Conservation (phyloP, 2,888 invertebrate genomes). For the Rapana venosa region DNA sequence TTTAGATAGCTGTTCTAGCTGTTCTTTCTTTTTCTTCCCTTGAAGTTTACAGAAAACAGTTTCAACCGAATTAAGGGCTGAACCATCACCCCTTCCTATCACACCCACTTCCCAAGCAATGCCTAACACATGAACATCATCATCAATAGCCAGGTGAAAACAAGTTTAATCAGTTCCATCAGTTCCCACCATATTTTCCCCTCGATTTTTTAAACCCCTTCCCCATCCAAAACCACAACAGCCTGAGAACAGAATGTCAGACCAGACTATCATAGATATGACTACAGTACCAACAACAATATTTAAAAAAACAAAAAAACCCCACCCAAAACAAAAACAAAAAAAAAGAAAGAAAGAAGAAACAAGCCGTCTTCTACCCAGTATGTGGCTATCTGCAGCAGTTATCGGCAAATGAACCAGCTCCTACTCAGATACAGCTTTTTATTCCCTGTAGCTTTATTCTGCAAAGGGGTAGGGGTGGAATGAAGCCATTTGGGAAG, state of each 20-base stretch:
- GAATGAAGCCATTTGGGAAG: slow-evolving; percentile 8
- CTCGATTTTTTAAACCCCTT: not conserved
- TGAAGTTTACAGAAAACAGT: too few species aligned
- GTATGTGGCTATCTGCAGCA: slow-evolving; percentile 11
- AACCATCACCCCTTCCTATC: too few species aligned
- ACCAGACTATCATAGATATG: not conserved
- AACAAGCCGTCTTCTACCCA: not conserved
- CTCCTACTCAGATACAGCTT: slow-evolving; percentile 6
- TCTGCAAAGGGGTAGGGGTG: not conserved
- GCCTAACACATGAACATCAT: too few species aligned
- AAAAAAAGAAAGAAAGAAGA: not conserved
- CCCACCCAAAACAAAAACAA: not conserved
- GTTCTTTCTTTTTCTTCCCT: too few species aligned
- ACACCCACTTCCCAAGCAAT: too few species aligned
- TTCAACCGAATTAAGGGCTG: too few species aligned
- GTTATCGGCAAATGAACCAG: slow-evolving; percentile 12
- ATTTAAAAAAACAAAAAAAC: not conserved
- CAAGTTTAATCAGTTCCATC: too few species aligned
- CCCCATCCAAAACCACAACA: not conserved
- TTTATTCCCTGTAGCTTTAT: slow-evolving; percentile 6
- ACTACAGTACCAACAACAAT: not conserved
- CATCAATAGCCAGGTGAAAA: too few species aligned
- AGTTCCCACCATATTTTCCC: not conserved
- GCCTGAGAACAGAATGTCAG: not conserved
- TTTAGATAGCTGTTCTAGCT: too few species aligned